A percentile compares a stretch with the other conserved stretches of the same genome.
phyloP scores from a whole-genome alignment of 2,888 invertebrate genomes.

The Cremastobaeus sp. region DNA sequence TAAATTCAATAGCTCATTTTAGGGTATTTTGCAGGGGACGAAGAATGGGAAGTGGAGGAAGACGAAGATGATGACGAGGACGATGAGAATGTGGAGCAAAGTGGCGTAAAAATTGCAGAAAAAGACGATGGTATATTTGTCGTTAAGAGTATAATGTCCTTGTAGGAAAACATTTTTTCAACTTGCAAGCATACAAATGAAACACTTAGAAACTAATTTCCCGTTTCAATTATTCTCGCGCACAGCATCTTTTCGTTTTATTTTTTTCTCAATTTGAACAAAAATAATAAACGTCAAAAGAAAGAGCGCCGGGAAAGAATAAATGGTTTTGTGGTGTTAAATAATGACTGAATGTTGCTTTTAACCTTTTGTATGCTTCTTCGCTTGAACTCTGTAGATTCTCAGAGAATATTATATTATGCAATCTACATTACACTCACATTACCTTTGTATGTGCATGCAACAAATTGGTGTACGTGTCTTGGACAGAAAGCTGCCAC shows the following conservation, averaged over 20 bases:
- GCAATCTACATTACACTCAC: slow-evolving; percentile 62
- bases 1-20: slow-evolving; percentile 54
- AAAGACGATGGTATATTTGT: slow-evolving; percentile 68
- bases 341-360: slow-evolving; percentile 60
- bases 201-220: too few relatives aligned
- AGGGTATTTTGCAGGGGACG: slow-evolving; percentile 69
- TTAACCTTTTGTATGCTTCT: slow-evolving; percentile 49
- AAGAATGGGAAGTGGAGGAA: slow-evolving; percentile 73
- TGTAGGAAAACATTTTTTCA: too few relatives aligned
- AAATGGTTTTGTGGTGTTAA: slow-evolving; percentile 50
- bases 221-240: too few relatives aligned
- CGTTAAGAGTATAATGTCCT: slow-evolving; percentile 73
- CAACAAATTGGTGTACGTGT: slow-evolving; percentile 10
- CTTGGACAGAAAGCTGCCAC: slow-evolving; percentile 27
- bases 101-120: slow-evolving; percentile 69
- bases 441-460: slow-evolving; percentile 53
- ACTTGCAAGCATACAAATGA: too few relatives aligned
- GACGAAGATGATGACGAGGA: slow-evolving; percentile 73
- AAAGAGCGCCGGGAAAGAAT: slow-evolving; percentile 10
- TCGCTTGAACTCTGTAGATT: slow-evolving; percentile 43
- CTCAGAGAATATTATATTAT: slow-evolving; percentile 64
- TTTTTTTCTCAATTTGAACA: background rate
- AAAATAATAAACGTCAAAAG: slow-evolving; percentile 6
- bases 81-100: slow-evolving; percentile 71
- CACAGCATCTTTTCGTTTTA: background rate